Conservation (phyloP, 2,888 invertebrate genomes). For the Xestia c-nigrum region DNA sequence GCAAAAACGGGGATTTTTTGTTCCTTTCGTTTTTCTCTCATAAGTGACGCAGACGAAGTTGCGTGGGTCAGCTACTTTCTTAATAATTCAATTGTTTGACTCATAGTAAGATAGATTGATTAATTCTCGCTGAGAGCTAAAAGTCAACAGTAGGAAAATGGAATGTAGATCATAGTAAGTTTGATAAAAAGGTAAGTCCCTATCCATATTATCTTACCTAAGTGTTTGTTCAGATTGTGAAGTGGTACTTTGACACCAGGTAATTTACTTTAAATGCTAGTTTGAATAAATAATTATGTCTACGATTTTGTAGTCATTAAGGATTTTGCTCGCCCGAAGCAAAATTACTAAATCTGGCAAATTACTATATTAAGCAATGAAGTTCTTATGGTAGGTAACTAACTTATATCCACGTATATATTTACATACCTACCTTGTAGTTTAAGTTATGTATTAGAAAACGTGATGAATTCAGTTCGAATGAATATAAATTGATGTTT, state of each 20-base stretch:
- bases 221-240: not conserved
- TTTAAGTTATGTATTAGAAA: slow-evolving; percentile 36
- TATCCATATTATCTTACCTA: not conserved
- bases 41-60: too few relatives aligned
- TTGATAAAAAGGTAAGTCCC: not conserved
- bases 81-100: too few relatives aligned
- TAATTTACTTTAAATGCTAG: slow-evolving; percentile 11
- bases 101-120: too few relatives aligned
- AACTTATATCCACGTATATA: not conserved
- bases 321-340: slow-evolving; percentile 7
- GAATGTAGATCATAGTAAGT: too few relatives aligned
- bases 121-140: too few relatives aligned
- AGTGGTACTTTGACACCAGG: not conserved
- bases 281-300: slow-evolving; percentile 5
- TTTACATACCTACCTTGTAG: not conserved
- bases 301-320: slow-evolving; percentile 12
- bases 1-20: too few relatives aligned
- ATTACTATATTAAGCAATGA: not conserved
- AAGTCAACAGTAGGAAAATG: not conserved
- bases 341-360: slow-evolving; percentile 22
- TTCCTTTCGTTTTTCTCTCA: too few relatives aligned
- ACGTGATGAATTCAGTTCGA: slow-evolving; percentile 9
- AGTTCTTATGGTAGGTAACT: not conserved
- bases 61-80: too few relatives aligned
- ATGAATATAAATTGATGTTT: slow-evolving; percentile 19